phyloP scores from a whole-genome alignment of 2,797 vertebrate genomes.

The Mus caroli region DNA sequence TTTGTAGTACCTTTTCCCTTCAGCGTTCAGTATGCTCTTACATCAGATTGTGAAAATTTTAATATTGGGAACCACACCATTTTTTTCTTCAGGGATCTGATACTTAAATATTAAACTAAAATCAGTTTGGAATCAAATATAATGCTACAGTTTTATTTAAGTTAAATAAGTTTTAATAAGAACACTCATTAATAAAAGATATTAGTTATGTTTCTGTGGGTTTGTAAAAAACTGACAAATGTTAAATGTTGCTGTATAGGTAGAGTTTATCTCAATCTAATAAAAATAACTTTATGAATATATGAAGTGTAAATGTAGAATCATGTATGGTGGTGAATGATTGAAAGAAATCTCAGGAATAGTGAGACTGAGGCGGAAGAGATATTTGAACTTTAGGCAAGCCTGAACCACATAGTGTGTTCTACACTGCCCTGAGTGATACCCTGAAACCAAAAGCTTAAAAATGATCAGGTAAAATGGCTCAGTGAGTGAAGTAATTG shows the following conservation, averaged over 20 bases:
- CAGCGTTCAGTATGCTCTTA: background rate
- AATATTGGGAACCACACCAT: background rate
- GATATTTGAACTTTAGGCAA: background rate
- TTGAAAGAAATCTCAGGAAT: background rate
- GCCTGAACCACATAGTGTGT: no score
- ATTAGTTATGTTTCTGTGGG: background rate
- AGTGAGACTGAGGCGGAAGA: background rate
- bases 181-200: background rate
- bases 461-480: background rate
- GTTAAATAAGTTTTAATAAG: slow-evolving; percentile 24
- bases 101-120: background rate
- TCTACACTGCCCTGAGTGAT: background rate
- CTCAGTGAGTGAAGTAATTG: background rate
- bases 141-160: background rate
- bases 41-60: slow-evolving; percentile 20
- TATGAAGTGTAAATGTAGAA: background rate
- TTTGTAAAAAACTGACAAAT: background rate
- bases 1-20: background rate
- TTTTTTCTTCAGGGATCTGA: background rate
- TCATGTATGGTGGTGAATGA: background rate
- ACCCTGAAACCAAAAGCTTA: background rate
- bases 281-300: background rate
- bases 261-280: background rate
- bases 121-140: background rate
- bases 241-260: background rate